Percentiles rank a stretch among this genome's conserved stretches.
Evolutionary conservation across 2,113 vertebrate species (phyloP).

Genomic region (Artemisiospiza belli): DNA sequence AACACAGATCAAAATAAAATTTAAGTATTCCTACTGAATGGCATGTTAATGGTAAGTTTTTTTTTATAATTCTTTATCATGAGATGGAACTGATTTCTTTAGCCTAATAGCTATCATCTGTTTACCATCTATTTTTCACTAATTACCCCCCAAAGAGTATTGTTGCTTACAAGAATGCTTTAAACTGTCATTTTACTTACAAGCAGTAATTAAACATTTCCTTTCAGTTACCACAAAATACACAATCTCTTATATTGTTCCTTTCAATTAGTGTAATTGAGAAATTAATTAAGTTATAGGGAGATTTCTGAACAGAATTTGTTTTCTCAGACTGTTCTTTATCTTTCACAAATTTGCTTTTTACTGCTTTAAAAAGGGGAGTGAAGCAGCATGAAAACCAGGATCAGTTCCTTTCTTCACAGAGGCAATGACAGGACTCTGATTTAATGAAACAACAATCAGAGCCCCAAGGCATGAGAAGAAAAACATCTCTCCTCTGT

Average conservation of each 20-base stretch:
- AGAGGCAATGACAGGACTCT: background rate
- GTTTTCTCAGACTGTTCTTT: background rate
- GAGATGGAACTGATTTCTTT: background rate
- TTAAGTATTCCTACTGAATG: background rate
- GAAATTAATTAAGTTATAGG: constrained; percentile 51
- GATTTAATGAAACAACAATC: constrained; percentile 3
- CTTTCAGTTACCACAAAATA: constrained; percentile 25
- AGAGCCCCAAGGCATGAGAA: background rate
- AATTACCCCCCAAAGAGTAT: constrained; percentile 24
- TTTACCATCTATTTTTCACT: constrained; percentile 28
- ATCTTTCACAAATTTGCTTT: background rate
- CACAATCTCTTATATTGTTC: constrained; percentile 34
- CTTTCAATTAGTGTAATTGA: constrained; percentile 33
- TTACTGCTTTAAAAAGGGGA: background rate
- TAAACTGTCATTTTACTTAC: constrained; percentile 44
- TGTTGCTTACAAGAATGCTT: constrained; percentile 29
- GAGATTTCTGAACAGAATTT: constrained; percentile 24
- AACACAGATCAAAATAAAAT: background rate
- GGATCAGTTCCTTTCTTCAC: background rate
- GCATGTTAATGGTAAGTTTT: background rate
- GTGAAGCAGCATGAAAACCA: background rate
- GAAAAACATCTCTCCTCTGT: background rate
- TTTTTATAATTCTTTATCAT: background rate
- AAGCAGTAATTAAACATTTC: constrained; percentile 39
- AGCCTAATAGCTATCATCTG: constrained; percentile 4